phyloP scores from a whole-genome alignment of 2,113 vertebrate genomes.

The Aldabrachelys gigantea region DNA sequence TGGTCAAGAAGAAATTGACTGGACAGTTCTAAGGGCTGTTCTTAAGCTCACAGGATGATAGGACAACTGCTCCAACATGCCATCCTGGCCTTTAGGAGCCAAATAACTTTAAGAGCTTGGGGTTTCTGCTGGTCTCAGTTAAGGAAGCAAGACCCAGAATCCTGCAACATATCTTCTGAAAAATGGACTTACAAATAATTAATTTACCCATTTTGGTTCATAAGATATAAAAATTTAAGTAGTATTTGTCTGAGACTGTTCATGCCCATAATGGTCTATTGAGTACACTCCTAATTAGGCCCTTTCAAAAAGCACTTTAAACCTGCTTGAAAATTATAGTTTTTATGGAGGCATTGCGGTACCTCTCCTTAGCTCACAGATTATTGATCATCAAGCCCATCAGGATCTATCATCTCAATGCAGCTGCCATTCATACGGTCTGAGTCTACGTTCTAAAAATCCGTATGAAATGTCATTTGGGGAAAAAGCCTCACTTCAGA shows the following conservation, averaged over 20 bases:
- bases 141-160: fast-evolving
- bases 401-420: background rate
- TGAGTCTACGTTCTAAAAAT: background rate
- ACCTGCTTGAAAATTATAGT: background rate
- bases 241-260: background rate
- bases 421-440: background rate
- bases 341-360: background rate
- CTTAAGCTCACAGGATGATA: background rate
- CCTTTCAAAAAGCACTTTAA: background rate
- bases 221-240: background rate
- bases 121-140: background rate
- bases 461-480: background rate
- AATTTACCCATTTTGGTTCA: background rate
- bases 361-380: background rate
- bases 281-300: background rate
- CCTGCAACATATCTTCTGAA: background rate
- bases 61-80: fast-evolving
- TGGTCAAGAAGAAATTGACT: fast-evolving
- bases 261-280: fast-evolving
- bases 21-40: background rate
- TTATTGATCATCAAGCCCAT: background rate
- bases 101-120: background rate
- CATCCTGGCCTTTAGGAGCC: background rate
- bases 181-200: background rate
- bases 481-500: background rate